Evolutionary conservation across 1,140 invertebrate genomes (phyloP).

Genomic region (Coelopa frigida): DNA sequence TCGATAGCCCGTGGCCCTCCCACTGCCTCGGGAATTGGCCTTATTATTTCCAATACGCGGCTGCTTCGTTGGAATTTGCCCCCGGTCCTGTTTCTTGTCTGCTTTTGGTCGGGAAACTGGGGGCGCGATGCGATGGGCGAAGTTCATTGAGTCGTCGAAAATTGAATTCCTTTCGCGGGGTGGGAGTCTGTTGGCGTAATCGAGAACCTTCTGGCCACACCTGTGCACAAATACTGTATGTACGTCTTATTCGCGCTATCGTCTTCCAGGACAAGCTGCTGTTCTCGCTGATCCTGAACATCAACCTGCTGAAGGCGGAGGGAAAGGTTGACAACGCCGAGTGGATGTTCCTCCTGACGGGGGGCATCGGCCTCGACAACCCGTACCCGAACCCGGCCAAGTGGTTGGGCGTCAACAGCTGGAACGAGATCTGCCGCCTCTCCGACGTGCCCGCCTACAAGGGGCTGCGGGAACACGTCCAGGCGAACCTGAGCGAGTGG

Average conservation of each 20-base stretch:
- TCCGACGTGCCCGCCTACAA: slow-evolving; percentile 47
- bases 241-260: neutral
- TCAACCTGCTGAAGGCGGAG: slow-evolving; percentile 72
- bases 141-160: no score
- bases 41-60: no score
- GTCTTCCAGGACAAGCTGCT: slow-evolving; percentile 70
- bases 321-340: slow-evolving; percentile 60
- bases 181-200: no score
- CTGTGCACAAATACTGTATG: neutral
- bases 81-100: no score
- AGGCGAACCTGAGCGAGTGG: slow-evolving; percentile 57
- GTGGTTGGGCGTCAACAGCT: slow-evolving; percentile 70
- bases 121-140: no score
- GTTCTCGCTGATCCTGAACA: slow-evolving; percentile 77
- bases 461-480: slow-evolving; percentile 57
- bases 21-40: no score
- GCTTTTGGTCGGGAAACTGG: no score
- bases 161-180: no score
- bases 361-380: slow-evolving; percentile 76
- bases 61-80: no score
- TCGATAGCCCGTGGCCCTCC: no score
- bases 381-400: slow-evolving; percentile 60
- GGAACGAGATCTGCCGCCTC: slow-evolving; percentile 73
- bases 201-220: no score
- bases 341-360: slow-evolving; percentile 86